A percentile compares a stretch with the other conserved stretches of the same genome.
Evolutionary conservation across 2,797 vertebrate species (phyloP).

Genomic region (Cirrhinus mrigala): DNA sequence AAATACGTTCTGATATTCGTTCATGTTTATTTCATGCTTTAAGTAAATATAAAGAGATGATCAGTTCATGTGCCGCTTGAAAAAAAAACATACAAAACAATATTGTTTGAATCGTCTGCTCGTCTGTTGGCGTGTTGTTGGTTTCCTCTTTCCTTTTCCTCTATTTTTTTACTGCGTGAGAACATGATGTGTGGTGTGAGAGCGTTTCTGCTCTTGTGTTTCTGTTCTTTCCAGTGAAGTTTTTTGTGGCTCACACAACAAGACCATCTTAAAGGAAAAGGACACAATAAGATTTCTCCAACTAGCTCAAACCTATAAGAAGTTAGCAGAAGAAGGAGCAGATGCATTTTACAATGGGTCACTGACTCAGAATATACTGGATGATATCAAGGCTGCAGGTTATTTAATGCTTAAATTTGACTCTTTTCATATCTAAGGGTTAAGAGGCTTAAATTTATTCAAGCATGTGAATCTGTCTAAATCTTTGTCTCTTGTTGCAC

Average conservation of each 20-base stretch:
- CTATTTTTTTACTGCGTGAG: too few relatives aligned
- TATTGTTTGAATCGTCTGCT: too few relatives aligned
- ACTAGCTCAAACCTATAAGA: constrained; percentile 80
- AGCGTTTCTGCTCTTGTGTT: too few relatives aligned
- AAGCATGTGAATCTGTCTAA: not conserved
- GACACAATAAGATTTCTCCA: constrained; percentile 77
- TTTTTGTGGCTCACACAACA: constrained; percentile 77
- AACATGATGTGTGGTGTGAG: too few relatives aligned
- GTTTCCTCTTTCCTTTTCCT: too few relatives aligned
- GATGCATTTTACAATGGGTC: constrained; percentile 81
- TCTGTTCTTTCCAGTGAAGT: constrained; percentile 72
- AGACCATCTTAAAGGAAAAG: constrained; percentile 79
- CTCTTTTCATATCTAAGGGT: not conserved
- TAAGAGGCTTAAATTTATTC: not conserved
- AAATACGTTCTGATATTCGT: too few relatives aligned
- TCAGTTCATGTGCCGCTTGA: too few relatives aligned
- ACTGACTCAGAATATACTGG: constrained; percentile 84
- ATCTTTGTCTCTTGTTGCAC: constrained; percentile 64
- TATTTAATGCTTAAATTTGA: not conserved
- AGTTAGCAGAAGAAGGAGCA: constrained; percentile 79
- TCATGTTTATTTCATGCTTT: too few relatives aligned
- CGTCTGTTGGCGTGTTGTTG: too few relatives aligned
- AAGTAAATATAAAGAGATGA: too few relatives aligned
- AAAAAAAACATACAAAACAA: too few relatives aligned
- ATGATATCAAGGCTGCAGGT: constrained; percentile 88